Evolutionary conservation across 2,113 vertebrate genomes (phyloP).

Genomic region (Eublepharis macularius): DNA sequence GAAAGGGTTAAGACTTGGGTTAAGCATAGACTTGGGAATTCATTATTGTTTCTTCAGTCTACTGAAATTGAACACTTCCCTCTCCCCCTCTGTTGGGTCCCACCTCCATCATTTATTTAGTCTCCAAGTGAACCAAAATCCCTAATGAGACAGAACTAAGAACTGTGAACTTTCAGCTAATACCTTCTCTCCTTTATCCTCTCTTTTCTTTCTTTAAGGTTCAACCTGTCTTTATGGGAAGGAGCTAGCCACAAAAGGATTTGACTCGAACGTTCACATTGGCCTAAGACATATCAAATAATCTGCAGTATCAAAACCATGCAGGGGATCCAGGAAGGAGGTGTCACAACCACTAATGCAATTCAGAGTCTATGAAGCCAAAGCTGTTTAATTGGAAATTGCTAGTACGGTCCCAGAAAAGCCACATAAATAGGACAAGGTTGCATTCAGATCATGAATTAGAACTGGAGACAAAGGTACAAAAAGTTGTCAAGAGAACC

Average conservation of each 20-base stretch:
- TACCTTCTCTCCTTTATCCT: conserved; percentile 43
- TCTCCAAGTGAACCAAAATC: conserved; percentile 36
- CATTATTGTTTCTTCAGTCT: conserved; percentile 11
- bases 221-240: conserved; percentile 52
- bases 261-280: conserved; percentile 54
- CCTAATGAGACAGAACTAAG: conserved; percentile 40
- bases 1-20: neutral
- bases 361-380: neutral
- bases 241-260: conserved; percentile 48
- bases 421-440: neutral
- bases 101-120: conserved; percentile 35
- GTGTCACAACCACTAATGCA: neutral
- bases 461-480: neutral
- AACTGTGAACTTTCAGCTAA: conserved; percentile 55
- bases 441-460: neutral
- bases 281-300: conserved; percentile 39
- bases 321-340: neutral
- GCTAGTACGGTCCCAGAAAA: neutral
- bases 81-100: neutral
- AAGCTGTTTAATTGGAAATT: neutral
- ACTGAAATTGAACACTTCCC: conserved; percentile 57
- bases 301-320: conserved; percentile 8
- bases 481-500: conserved; percentile 2
- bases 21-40: neutral
- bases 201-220: conserved; percentile 25